Evolutionary conservation across 2,888 invertebrate species (phyloP), one percentile per base, ranked within the genome.

Genomic region (Terebella lapidaria): DNA sequence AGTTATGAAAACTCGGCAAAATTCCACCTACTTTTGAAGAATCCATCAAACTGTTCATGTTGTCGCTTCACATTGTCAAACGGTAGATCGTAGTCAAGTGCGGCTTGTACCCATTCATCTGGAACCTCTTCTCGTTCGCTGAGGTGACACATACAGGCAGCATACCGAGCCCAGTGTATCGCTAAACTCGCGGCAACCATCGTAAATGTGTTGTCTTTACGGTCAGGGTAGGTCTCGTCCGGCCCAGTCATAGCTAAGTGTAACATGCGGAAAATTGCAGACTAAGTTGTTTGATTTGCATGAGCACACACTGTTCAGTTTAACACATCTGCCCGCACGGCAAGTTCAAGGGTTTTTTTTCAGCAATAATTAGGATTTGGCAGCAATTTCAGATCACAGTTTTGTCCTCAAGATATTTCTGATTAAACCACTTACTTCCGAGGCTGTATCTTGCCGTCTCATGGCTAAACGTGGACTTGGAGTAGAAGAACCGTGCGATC

Each of bases 401-500:
- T n/a, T n/a, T n/a, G n/a, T n/a, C n/a, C n/a, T n/a, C n/a, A n/a
- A n/a, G n/a, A n/a, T n/a, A n/a, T n/a, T n/a, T n/a, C n/a, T n/a
- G n/a, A n/a, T n/a, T n/a, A n/a, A n/a, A 15, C 10, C n/a, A 35
- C 62, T 59, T 42, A 79, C 79, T 69, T 26, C 64, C 52, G 25
- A 79, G 74, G 57, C 76, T 74, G 60, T 74, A 79, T 24, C 64
- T 58, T 1, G 66, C 66, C 1, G 59, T 65, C 2, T 52, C 52
- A 1, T 52, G 35, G 59, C 74, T 72, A 45, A 65, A 71, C 1
- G 57, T 58, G 3, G 71, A 67, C 22, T 72, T 56, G 18, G 72
- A 71, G 20, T 64, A 67, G 71, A 74, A 77, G 62, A 74, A 78
- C 5, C 68, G 60, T 2, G 79, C 78, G 18, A 78, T 72, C 20